Conservation (phyloP, 2,113 vertebrate genomes). For the Oreochromis tanganicae region DNA sequence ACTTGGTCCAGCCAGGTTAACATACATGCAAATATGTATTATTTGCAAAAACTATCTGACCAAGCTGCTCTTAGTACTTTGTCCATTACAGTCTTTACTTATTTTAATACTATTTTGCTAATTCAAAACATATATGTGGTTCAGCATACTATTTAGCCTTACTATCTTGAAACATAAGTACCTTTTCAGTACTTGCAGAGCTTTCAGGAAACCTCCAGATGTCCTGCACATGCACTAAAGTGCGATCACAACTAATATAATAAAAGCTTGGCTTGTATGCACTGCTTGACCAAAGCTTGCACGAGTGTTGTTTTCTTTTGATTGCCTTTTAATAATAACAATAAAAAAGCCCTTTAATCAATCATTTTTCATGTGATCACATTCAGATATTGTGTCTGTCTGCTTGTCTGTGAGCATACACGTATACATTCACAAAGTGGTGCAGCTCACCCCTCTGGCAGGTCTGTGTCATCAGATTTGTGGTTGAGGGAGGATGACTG, state of each 20-base stretch:
- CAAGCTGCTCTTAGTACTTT: neutral
- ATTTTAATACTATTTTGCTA: neutral
- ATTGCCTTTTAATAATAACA: neutral
- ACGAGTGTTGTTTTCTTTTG: neutral
- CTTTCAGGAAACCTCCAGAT: neutral
- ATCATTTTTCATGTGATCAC: neutral
- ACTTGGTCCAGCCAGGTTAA: neutral
- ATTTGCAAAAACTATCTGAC: neutral
- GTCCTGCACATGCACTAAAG: neutral
- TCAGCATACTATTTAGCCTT: neutral
- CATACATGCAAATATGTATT: neutral
- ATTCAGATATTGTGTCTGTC: neutral
- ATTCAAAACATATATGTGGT: neutral
- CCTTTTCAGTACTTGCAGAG: conserved; percentile 2
- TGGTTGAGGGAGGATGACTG: conserved; percentile 52
- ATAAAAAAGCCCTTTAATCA: neutral
- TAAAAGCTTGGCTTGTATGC: conserved; percentile 22
- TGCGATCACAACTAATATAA: conserved; percentile 9
- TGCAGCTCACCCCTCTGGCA: conserved; percentile 38
- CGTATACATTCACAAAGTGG: neutral
- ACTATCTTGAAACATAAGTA: neutral
- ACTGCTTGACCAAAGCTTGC: neutral
- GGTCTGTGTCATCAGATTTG: conserved; percentile 41
- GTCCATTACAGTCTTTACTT: neutral
- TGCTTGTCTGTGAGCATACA: neutral